These are phyloP conservation scores for Caenorhabditis angaria DNA, from an alignment of 2,888 invertebrate species.

Conservation along the genomic window DNA sequence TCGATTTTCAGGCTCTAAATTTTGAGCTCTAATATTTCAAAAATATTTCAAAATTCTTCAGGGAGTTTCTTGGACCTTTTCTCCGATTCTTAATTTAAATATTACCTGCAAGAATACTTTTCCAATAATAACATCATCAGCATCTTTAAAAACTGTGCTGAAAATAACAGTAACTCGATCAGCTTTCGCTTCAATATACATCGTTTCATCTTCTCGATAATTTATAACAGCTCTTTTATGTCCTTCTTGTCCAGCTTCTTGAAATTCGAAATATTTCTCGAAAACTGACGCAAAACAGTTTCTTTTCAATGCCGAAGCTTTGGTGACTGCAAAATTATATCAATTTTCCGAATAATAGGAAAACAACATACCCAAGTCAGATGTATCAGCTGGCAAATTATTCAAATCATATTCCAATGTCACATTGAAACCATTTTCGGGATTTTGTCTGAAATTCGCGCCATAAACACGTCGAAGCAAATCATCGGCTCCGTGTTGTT, in stretches of 20 bases:
- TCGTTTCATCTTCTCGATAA: conserved; percentile 96
- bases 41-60: conserved; percentile 3
- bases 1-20: conserved; percentile 2
- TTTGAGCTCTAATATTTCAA: neutral
- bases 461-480: conserved; percentile 90
- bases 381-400: conserved; percentile 86
- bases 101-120: conserved; percentile 93
- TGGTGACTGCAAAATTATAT: conserved; percentile 77
- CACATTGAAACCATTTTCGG: conserved; percentile 94
- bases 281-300: conserved; percentile 99
- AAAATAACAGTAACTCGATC: conserved; percentile 99
- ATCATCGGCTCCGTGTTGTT: conserved; percentile 96
- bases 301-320: conserved; percentile 91
- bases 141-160: conserved; percentile 96
- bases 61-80: neutral
- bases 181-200: conserved; percentile 98
- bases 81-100: neutral
- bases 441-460: conserved; percentile 79
- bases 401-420: conserved; percentile 91
- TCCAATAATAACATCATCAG: conserved; percentile 96
- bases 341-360: neutral
- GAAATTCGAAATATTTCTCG: conserved; percentile 96
- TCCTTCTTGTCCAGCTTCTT: conserved; percentile 86
- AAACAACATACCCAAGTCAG: conserved; percentile 74
- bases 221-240: conserved; percentile 95